Evolutionary conservation across 2,797 vertebrate species (phyloP), one percentile per base, ranked within the genome.

Genomic region (Hafferia zeledoni): DNA sequence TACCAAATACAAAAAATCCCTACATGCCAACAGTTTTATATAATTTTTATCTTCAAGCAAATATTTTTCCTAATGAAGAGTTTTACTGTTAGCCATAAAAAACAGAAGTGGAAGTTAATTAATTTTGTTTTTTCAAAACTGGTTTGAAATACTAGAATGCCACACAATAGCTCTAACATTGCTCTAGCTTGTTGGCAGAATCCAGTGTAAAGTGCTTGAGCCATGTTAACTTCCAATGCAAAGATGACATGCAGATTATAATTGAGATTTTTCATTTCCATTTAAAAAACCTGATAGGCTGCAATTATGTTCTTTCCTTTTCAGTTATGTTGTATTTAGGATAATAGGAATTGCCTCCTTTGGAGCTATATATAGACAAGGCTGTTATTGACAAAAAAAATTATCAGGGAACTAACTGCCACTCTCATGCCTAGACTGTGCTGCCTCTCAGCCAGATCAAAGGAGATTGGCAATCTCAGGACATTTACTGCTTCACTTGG

Each of bases 201-300:
- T 33, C 31, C 49, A 44, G 24, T 25, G 19, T 30, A 69, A 82
- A 70, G 28, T 77, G 30, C 69, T 82, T 69, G 57, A 55, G 46
- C 52, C 81, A 28, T 7, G 13, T 83, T 72, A 78, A 49, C 31
- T 77, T 93, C 17, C 52, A 64, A 90, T 27, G 53, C 25, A 93
- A 88, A 90, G 33, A 41, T 75, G 78, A 41, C 20, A 31, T 18
- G 8, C 41, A 67, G 72, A 69, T 78, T 78, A 64, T 83, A 81
- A 94, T 90, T 92, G 86, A 88, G 47, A 87, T 67, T 86, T 89
- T 77, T 81, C 41, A 76, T 81, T 92, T 95, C 49, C 19, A 53
- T 67, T 81, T 5, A 83, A 18, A 83, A 80, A 27, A 5, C 1
- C 4, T 9, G 35, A 67, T 77, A 83, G 68, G 43, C 23, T 85